phyloP scores from a whole-genome alignment of 2,888 invertebrate species.

The Agriopis marginaria region DNA sequence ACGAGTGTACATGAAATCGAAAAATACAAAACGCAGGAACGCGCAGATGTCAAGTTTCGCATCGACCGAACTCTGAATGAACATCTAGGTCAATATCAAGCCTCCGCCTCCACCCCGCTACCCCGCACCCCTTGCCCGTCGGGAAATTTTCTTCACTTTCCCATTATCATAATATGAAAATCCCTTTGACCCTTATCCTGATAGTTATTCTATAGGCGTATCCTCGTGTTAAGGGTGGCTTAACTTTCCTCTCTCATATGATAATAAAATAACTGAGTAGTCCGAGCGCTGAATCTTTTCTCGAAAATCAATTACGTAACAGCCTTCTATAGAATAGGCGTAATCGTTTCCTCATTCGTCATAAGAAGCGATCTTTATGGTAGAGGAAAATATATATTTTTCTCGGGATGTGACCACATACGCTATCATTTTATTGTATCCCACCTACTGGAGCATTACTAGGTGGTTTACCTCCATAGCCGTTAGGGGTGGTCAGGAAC shows the following conservation, averaged over 20 bases:
- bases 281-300: conserved; percentile 16
- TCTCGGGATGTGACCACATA: conserved; percentile 7
- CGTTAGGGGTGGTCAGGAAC: conserved; percentile 35
- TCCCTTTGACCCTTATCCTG: conserved; percentile 55
- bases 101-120: conserved; percentile 67
- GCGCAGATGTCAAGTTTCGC: conserved; percentile 86
- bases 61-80: conserved; percentile 87
- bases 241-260: conserved; percentile 19
- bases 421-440: conserved; percentile 17
- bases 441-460: not conserved
- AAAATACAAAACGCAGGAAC: conserved; percentile 82
- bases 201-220: conserved; percentile 35
- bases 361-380: conserved; percentile 20
- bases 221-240: conserved; percentile 23
- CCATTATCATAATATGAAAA: conserved; percentile 69
- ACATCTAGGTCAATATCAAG: conserved; percentile 86
- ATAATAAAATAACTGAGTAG: conserved; percentile 17
- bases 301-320: conserved; percentile 42
- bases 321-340: conserved; percentile 24
- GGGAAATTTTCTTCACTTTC: conserved; percentile 70
- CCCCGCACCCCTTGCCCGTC: conserved; percentile 62
- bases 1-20: conserved; percentile 72
- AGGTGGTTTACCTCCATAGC: conserved; percentile 22
- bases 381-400: conserved; percentile 26
- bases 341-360: conserved; percentile 26